These are phyloP conservation scores for Pseudorectes ferrugineus DNA, from an alignment of 2,113 vertebrate genomes.

Conservation along the genomic window DNA sequence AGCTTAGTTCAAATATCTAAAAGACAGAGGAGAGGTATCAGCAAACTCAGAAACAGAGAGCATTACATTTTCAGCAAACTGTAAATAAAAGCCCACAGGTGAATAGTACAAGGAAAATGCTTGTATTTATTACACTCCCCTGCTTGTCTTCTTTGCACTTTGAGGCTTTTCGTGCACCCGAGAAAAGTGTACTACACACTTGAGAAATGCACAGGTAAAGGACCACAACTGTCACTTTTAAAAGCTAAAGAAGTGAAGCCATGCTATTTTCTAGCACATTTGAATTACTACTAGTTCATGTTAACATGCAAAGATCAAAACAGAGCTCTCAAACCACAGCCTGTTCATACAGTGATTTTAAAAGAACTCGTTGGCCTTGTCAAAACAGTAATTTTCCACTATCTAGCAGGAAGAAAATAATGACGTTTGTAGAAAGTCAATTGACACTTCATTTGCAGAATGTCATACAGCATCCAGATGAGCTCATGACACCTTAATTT, in stretches of 20 bases:
- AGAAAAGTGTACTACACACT: not conserved
- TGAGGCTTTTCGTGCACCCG: not conserved
- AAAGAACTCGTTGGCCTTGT: constrained; percentile 6
- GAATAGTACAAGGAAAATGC: not conserved
- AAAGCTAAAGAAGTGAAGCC: not conserved
- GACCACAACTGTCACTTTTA: not conserved
- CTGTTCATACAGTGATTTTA: not conserved
- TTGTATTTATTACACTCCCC: not conserved
- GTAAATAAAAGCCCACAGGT: not conserved
- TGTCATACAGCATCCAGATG: not conserved
- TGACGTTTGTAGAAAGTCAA: not conserved
- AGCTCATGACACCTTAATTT: constrained; percentile 5
- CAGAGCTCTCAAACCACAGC: constrained; percentile 8
- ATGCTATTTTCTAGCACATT: not conserved
- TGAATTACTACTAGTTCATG: not conserved
- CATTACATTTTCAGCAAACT: not conserved
- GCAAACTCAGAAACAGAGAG: not conserved
- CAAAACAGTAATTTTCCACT: constrained; percentile 47
- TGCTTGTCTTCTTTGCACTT: not conserved
- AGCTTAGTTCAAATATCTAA: not conserved
- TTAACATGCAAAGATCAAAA: constrained; percentile 42
- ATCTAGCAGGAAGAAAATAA: constrained; percentile 14
- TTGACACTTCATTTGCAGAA: constrained; percentile 8
- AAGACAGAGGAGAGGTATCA: not conserved
- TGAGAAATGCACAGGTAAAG: not conserved